Evolutionary conservation across 2,797 vertebrate genomes (phyloP), one percentile per base, ranked within the genome.

Genomic region (Buceros bicornis): DNA sequence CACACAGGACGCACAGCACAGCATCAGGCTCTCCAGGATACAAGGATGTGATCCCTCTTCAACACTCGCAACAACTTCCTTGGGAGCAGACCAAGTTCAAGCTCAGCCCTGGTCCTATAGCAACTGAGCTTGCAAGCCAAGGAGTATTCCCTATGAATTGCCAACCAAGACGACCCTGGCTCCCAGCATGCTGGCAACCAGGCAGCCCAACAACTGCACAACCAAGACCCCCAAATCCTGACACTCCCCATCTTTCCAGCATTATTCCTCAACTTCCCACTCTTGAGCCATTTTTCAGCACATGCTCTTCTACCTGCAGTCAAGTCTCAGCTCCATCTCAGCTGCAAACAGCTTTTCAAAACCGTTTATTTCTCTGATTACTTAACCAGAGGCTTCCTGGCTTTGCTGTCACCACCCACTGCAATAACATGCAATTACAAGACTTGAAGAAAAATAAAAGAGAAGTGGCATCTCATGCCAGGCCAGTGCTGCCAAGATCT

Each of bases 371-470:
- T 90, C 62, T 80, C 73, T 42, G 26, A 79, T 84, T 93, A 84
- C 57, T 94, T 82, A 90, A 93, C 42, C 64, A 89, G 62, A 89
- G 78, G 48, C 53, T 95, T 95, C 77, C 74, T 94, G 83, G 64
- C 90, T 92, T 89, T 5, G 5, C 56, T 89, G 81, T 93, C 33
- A 80, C 89, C 56, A 94, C 81, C 88, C 74, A 82, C 90, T 64
- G 90, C 64, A 94, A 70, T 80, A 80, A 96, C 24, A 5, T 70
- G 86, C 86, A 93, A 87, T 90, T 92, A 94, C 25, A 48, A 76
- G 88, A 89, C 73, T 89, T 62, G 20, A 70, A 88, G 71, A 91
- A 92, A 93, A 93, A 93, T 64, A 73, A 92, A 80, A 89, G 71
- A 51, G 54, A 94, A 86, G 72, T 60, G 60, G 60, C 48, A 89